Percentiles rank a stretch among this genome's conserved stretches.
Conservation (phyloP, 37 sponge, comb jelly and placozoan species). For the Agelas oroides region DNA sequence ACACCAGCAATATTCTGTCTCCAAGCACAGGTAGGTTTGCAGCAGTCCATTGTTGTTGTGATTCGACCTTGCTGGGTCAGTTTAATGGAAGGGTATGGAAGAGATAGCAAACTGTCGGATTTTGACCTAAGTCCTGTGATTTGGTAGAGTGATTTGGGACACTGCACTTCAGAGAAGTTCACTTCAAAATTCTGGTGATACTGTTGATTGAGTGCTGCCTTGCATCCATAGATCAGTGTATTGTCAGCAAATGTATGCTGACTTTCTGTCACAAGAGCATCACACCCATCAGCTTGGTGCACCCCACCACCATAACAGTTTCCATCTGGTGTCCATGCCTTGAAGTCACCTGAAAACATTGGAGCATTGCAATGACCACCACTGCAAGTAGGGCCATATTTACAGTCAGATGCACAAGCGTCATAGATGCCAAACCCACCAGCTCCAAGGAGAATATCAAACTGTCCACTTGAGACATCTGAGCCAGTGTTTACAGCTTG, state of each 20-base stretch:
- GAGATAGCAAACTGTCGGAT: background rate
- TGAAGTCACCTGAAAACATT: conserved; percentile 31
- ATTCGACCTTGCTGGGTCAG: conserved; percentile 4
- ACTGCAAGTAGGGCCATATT: conserved; percentile 20
- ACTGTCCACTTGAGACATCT: conserved; percentile 26
- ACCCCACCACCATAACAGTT: conserved; percentile 43
- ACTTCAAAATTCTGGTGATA: conserved; percentile 27
- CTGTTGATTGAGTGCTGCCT: background rate
- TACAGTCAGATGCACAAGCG: conserved; percentile 30
- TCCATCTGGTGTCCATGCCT: conserved; percentile 32
- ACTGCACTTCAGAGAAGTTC: conserved; percentile 13
- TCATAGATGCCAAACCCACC: conserved; percentile 48
- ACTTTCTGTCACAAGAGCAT: background rate
- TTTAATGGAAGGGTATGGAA: background rate
- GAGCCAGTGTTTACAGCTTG: conserved; percentile 46
- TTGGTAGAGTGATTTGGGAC: conserved; percentile 24
- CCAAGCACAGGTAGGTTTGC: conserved; percentile 44
- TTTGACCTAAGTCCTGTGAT: conserved; percentile 14
- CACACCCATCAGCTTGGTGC: background rate
- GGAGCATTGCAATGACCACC: conserved; percentile 48
- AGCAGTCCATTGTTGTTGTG: conserved; percentile 47
- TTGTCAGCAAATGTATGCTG: background rate
- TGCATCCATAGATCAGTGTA: conserved; percentile 31
- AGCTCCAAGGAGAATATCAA: conserved; percentile 34
- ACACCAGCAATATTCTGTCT: conserved; percentile 7